phyloP scores from a whole-genome alignment of 2,797 vertebrate species.

The Melanotaenia trifasciata region DNA sequence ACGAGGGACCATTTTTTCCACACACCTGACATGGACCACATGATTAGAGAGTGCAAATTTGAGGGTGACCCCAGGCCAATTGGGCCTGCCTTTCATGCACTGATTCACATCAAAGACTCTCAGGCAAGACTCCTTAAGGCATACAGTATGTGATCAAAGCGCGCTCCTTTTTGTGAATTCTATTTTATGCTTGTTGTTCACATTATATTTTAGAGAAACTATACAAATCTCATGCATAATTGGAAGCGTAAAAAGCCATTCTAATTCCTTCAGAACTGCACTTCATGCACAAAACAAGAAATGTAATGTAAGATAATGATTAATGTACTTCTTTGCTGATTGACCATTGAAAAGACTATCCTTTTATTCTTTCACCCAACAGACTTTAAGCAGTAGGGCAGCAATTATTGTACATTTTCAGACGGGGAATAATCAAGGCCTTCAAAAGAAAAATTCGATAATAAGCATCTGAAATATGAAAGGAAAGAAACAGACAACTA shows the following conservation, averaged over 20 bases:
- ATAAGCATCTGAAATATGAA: slow-evolving; percentile 84
- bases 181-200: slow-evolving; percentile 78
- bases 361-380: slow-evolving; percentile 66
- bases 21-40: slow-evolving; percentile 78
- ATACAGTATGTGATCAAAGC: slow-evolving; percentile 81
- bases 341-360: slow-evolving; percentile 77
- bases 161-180: slow-evolving; percentile 59
- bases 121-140: slow-evolving; percentile 79
- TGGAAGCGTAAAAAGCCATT: slow-evolving; percentile 70
- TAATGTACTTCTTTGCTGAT: slow-evolving; percentile 83
- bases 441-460: slow-evolving; percentile 84
- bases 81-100: slow-evolving; percentile 79
- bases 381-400: slow-evolving; percentile 81
- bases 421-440: slow-evolving; percentile 79
- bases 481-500: slow-evolving; percentile 77
- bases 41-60: slow-evolving; percentile 82
- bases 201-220: slow-evolving; percentile 69
- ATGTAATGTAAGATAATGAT: slow-evolving; percentile 76
- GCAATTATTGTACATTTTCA: slow-evolving; percentile 86
- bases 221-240: slow-evolving; percentile 63
- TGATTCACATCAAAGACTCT: slow-evolving; percentile 83
- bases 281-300: slow-evolving; percentile 73
- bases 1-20: slow-evolving; percentile 57
- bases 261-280: slow-evolving; percentile 66
- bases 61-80: slow-evolving; percentile 78